Percentiles rank a stretch among this genome's conserved stretches.
Conservation (phyloP, 2,888 invertebrate species). For the Dicycla oo region DNA sequence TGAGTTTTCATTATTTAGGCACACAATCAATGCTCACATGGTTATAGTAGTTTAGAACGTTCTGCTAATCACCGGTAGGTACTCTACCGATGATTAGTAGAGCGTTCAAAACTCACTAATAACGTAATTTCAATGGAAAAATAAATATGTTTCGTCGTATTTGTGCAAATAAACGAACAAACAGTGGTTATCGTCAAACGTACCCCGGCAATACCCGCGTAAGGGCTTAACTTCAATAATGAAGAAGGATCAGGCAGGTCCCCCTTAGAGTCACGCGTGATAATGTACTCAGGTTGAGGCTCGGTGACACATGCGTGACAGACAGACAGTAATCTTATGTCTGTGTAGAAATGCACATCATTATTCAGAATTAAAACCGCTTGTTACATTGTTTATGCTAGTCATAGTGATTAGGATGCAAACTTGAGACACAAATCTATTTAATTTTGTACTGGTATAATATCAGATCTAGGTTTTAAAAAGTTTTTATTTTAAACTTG, state of each 20-base stretch:
- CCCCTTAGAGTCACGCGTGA: conserved; percentile 45
- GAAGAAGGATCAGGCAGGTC: background rate
- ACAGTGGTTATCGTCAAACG: conserved; percentile 8
- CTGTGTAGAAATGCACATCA: background rate
- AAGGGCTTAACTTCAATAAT: conserved; percentile 40
- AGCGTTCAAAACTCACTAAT: background rate
- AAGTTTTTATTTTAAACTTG: background rate
- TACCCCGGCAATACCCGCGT: background rate
- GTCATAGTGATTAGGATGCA: background rate
- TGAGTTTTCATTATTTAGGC: background rate
- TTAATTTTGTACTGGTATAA: background rate
- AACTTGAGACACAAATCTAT: background rate
- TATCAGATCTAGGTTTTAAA: background rate
- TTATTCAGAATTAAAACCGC: background rate
- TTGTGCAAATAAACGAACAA: conserved; percentile 3
- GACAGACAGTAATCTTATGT: conserved; percentile 2
- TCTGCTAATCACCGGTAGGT: too few relatives aligned
- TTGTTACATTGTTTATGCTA: background rate
- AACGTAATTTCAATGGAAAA: background rate
- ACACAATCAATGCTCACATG: too few relatives aligned
- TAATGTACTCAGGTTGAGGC: conserved; percentile 19
- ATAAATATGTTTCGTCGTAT: background rate
- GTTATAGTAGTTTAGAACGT: too few relatives aligned
- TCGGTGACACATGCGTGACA: conserved; percentile 23
- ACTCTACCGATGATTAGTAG: background rate